Evolutionary conservation across 92 coral and sea anemone species (phyloP), one percentile per base, ranked within the genome.

Genomic region (Desmophyllum pertusum): DNA sequence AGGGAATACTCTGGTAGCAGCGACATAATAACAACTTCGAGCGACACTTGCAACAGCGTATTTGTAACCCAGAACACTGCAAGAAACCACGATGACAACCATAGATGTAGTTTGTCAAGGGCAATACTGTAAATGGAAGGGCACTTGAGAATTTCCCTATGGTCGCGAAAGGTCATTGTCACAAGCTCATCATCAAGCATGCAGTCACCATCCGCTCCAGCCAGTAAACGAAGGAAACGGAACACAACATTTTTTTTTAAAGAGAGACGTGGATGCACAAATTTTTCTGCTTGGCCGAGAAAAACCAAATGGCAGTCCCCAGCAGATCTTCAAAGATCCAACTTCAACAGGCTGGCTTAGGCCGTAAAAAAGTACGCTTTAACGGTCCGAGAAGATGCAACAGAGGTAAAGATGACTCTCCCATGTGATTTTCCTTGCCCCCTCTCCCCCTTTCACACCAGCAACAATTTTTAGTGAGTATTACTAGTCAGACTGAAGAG

Each of bases 181-280:
- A 43, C 75, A 13, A 66, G 85, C 75, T 80, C 85, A 62, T 80
- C 85, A 62, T 67, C 50, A 62, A 83, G 72, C 42, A 40, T 74
- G 6, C 63, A 74, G 48, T 46, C 63, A 63, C 77, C 61, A 65
- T 80, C 74, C 37, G 77, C n/a, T n/a, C n/a, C n/a, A n/a, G n/a
- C 85, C 37, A 45, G 85, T 64, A 79, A 64, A 53, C n/a, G 76
- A 79, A 59, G 75, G 72, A 79, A 79, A 62, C 75, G 42, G 19
- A 79, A 70, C 73, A 70, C 84, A 30, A 46, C n/a, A n/a, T 79
- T 40, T 46, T 52, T 15, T 78, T 78, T 67, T 57, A 55, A 68
- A 80, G 77, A 40, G 85, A 81, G 18, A 67, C 85, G 17, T 72
- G 86, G 80, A 82, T 80, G n/a, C 86, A 71, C 55, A n/a, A 39